Conservation (phyloP, 2,797 vertebrate genomes). For the Erethizon dorsatum region DNA sequence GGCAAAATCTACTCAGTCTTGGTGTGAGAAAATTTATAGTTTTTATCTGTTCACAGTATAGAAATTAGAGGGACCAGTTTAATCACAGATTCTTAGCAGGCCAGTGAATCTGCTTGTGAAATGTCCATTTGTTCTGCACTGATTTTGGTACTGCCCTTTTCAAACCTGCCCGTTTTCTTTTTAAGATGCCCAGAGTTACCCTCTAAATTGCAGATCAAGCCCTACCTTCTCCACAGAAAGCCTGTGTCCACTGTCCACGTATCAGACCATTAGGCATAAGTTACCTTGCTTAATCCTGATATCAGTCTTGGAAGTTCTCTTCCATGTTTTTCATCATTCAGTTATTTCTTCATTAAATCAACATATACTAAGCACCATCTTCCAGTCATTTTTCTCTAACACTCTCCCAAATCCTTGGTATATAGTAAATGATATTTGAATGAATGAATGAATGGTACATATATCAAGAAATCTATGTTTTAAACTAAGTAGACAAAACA, state of each 20-base stretch:
- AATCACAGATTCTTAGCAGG: background rate
- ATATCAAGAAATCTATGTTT: background rate
- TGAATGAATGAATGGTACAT: background rate
- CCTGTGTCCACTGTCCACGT: background rate
- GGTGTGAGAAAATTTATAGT: slow-evolving; percentile 13
- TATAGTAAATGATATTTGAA: background rate
- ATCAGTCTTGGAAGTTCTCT: background rate
- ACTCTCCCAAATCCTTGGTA: background rate
- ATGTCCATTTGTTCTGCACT: background rate
- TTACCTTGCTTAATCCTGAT: slow-evolving; percentile 41
- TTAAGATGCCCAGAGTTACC: background rate
- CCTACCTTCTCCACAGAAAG: background rate
- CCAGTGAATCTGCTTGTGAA: background rate
- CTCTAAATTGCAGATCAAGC: background rate
- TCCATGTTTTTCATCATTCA: background rate
- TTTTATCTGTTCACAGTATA: background rate
- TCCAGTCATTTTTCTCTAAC: background rate
- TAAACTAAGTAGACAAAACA: slow-evolving; percentile 39
- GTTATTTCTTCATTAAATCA: background rate
- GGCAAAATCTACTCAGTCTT: slow-evolving; percentile 13
- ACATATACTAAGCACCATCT: background rate
- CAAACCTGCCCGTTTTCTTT: background rate
- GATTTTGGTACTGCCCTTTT: background rate
- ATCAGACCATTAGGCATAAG: background rate
- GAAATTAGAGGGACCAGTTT: background rate